Evolutionary conservation across 2,888 invertebrate genomes (phyloP).

Genomic region (Drosophila subsilvestris): DNA sequence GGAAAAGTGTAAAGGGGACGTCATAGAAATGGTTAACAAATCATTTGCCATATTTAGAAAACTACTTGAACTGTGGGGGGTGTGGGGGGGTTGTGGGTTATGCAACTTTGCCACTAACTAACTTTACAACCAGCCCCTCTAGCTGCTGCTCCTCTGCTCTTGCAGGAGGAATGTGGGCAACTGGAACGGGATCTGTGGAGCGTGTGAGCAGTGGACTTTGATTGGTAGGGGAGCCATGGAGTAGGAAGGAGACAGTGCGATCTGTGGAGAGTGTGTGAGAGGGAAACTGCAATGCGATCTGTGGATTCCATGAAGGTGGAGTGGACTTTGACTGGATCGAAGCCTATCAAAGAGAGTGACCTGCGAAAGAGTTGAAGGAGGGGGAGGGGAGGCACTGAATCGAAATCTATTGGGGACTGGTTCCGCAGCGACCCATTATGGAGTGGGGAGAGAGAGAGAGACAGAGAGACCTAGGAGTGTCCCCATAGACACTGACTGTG

Average conservation of each 20-base stretch:
- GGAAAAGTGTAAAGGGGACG: constrained; percentile 43
- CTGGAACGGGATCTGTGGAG: not conserved
- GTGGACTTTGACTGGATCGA: constrained; percentile 13
- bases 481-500: constrained; percentile 58
- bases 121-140: constrained; percentile 30
- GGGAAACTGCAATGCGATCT: not conserved
- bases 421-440: not conserved
- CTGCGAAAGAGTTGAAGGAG: not conserved
- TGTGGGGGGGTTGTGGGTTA: constrained; percentile 41
- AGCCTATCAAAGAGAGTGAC: not conserved
- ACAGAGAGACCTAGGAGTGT: constrained; percentile 53
- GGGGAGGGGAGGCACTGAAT: not conserved
- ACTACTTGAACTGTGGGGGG: constrained; percentile 63
- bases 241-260: too few relatives aligned
- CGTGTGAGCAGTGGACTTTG: not conserved
- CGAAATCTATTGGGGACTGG: not conserved
- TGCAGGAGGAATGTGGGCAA: constrained; percentile 27
- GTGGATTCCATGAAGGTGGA: not conserved
- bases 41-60: constrained; percentile 75
- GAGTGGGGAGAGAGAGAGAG: too few relatives aligned
- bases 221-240: not conserved
- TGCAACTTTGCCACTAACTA: constrained; percentile 65
- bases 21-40: constrained; percentile 56
- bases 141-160: not conserved
- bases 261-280: not conserved